Percentiles rank a stretch among this genome's conserved stretches.
These are phyloP conservation scores for Chrysolina oricalcia DNA, from an alignment of 2,888 invertebrate species.

Conservation along the genomic window DNA sequence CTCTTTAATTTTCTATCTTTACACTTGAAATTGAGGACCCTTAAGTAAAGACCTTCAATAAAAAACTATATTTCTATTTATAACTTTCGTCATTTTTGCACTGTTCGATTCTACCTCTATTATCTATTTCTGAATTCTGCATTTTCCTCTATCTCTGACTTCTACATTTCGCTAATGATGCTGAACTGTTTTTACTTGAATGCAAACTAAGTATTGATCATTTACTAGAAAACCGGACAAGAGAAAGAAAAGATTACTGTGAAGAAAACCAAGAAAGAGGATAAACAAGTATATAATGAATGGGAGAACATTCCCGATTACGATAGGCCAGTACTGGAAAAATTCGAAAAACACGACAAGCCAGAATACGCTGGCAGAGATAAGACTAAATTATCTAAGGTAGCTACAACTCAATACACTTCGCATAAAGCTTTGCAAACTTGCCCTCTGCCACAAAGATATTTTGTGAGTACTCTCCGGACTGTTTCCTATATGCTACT, in stretches of 20 bases:
- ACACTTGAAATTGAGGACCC: too few relatives aligned
- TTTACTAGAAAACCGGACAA: slow-evolving; percentile 62
- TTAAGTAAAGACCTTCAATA: too few relatives aligned
- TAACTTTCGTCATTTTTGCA: slow-evolving; percentile 1
- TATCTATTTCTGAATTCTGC: neutral
- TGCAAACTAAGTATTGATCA: slow-evolving; percentile 26
- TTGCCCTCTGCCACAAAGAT: neutral
- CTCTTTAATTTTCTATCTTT: too few relatives aligned
- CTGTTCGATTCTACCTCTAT: neutral
- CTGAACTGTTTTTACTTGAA: slow-evolving; percentile 30
- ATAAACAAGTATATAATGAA: slow-evolving; percentile 62
- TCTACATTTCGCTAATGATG: neutral
- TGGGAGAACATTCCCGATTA: slow-evolving; percentile 79
- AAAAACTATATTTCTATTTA: neutral
- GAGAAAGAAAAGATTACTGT: slow-evolving; percentile 59
- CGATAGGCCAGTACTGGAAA: slow-evolving; percentile 83
- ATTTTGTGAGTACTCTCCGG: neutral
- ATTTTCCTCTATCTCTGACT: slow-evolving; percentile 36
- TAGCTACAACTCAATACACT: slow-evolving; percentile 55
- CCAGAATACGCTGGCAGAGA: slow-evolving; percentile 73
- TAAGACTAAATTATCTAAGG: slow-evolving; percentile 70
- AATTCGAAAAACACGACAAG: slow-evolving; percentile 75
- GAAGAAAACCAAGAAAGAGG: slow-evolving; percentile 62
- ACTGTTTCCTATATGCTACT: too few relatives aligned
- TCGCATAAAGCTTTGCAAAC: slow-evolving; percentile 5